Conservation (phyloP, 2,888 invertebrate species). For the Leptinotarsa haldemani region DNA sequence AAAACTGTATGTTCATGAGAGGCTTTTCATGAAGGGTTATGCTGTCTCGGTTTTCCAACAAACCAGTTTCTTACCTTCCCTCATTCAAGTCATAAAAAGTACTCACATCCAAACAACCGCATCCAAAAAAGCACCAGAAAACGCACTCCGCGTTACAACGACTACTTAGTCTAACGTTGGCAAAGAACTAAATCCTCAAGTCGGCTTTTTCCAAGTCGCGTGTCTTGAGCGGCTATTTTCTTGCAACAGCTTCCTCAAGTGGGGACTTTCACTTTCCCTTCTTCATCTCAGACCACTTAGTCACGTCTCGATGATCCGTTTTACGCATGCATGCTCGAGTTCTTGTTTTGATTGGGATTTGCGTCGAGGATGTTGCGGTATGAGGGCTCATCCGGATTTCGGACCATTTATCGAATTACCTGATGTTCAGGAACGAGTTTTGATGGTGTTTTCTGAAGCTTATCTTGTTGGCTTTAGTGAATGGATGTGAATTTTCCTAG, state of each 20-base stretch:
- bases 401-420: not conserved
- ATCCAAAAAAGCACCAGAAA: conserved; percentile 36
- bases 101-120: conserved; percentile 49
- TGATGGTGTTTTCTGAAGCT: not conserved
- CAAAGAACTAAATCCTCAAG: conserved; percentile 39
- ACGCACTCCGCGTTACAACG: conserved; percentile 42
- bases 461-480: not conserved
- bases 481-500: no score
- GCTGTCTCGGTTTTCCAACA: no score
- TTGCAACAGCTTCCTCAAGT: conserved; percentile 42
- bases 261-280: conserved; percentile 51
- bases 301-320: conserved; percentile 30
- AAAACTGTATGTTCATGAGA: no score
- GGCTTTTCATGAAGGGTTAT: no score
- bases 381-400: not conserved
- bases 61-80: not conserved
- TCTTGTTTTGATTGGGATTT: conserved; percentile 9
- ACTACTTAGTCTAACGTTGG: conserved; percentile 33
- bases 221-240: conserved; percentile 46
- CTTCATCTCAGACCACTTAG: conserved; percentile 31
- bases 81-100: conserved; percentile 11
- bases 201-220: conserved; percentile 42
- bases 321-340: conserved; percentile 21
- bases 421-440: not conserved
- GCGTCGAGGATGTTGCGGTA: not conserved